Conservation (phyloP, 2,113 vertebrate genomes). For the Eudorcas thomsonii region DNA sequence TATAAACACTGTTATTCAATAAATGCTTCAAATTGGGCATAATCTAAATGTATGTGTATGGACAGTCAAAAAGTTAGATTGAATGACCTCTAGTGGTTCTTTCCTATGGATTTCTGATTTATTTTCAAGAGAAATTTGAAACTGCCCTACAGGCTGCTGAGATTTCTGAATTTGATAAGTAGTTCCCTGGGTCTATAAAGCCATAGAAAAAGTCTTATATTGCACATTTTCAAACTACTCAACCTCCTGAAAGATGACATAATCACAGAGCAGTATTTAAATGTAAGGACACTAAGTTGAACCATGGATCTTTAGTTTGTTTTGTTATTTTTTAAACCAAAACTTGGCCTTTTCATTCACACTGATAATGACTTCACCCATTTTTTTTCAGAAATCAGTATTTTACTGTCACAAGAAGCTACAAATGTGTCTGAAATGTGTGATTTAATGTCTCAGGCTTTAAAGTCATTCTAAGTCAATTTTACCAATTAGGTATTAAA, state of each 20-base stretch:
- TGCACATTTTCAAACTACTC: slow-evolving; percentile 66
- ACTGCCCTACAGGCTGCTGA: not conserved
- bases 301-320: slow-evolving; percentile 49
- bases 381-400: slow-evolving; percentile 19
- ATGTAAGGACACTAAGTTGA: slow-evolving; percentile 53
- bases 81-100: slow-evolving; percentile 1
- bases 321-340: not conserved
- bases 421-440: not conserved
- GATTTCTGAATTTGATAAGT: not conserved
- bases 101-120: not conserved
- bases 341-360: slow-evolving; percentile 26
- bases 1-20: not conserved
- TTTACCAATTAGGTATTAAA: slow-evolving; percentile 40
- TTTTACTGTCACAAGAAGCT: slow-evolving; percentile 36
- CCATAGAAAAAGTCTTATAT: slow-evolving; percentile 35
- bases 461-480: slow-evolving; percentile 74
- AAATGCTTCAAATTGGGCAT: not conserved
- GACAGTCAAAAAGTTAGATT: not conserved
- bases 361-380: not conserved
- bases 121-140: not conserved
- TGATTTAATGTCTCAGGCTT: slow-evolving; percentile 69
- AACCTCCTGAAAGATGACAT: slow-evolving; percentile 68
- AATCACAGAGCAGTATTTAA: slow-evolving; percentile 69
- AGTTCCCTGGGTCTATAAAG: not conserved
- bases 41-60: not conserved